Conservation (phyloP, 2,888 invertebrate genomes). For the Seira musarum region DNA sequence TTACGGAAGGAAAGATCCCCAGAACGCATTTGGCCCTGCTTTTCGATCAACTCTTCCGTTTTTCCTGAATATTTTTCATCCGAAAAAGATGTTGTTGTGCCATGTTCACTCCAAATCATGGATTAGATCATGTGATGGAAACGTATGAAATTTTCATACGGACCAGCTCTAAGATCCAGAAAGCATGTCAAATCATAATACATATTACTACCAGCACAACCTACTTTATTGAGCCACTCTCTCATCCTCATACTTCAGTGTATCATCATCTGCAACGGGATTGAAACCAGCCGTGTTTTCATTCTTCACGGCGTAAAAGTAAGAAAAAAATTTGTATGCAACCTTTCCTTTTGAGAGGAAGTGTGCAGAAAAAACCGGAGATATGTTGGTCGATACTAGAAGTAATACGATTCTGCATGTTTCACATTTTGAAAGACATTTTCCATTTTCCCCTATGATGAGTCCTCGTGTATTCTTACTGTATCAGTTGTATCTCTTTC, state of each 20-base stretch:
- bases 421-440: constrained; percentile 48
- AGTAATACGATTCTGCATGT: constrained; percentile 16
- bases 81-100: background rate
- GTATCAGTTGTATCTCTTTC: constrained; percentile 10
- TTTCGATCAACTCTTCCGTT: background rate
- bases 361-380: background rate
- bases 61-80: background rate
- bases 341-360: background rate
- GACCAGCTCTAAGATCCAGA: too few species aligned
- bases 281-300: background rate
- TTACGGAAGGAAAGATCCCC: background rate
- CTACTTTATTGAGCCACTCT: background rate
- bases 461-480: background rate
- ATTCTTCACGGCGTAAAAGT: background rate
- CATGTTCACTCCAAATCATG: constrained; percentile 2
- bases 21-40: background rate
- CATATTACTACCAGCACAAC: too few species aligned
- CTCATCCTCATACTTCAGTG: background rate
- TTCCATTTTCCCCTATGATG: constrained; percentile 38
- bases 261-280: constrained; percentile 37
- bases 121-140: constrained; percentile 38
- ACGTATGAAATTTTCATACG: constrained; percentile 46
- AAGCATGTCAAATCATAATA: too few species aligned
- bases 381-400: background rate
- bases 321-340: background rate